Evolutionary conservation across 2,113 vertebrate genomes (phyloP), one percentile per base, ranked within the genome.

Genomic region (Himantopus leucocephalus): DNA sequence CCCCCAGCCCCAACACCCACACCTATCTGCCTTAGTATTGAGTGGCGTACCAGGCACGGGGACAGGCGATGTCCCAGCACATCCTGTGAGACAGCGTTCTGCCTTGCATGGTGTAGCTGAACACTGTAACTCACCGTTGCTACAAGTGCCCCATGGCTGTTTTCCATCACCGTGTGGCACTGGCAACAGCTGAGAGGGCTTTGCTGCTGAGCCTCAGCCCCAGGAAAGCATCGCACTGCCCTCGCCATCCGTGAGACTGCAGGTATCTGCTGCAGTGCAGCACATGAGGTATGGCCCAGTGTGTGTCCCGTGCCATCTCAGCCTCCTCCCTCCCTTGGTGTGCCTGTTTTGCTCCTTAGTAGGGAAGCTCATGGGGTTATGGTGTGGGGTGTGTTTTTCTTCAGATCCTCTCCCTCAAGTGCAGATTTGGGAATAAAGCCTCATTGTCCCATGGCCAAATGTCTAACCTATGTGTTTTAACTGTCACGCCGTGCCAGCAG

Each of bases 131-230:
- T 43, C 5, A 2, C 60, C 66, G 7, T 12, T 26, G 66, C 41
- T 43, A 1, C 41, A 7, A 41, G 60, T 56, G 30, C 32, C 16
- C 37, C 2, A 0, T 5, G 60, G 35, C 70, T 74, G 35, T 2
- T 66, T 43, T 27, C 48, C 45, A 9, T n/a, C 5, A 0, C 39
- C 1, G 7, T 12, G 4, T 0, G 2, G 68, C 63, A 60, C 59
- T 14, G 39, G 43, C 35, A 47, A 14, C 22, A 5, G 5, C 73
- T 50, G 63, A 39, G 35, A 85, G 19, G 14, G 50, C 79, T 88
- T 66, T 88, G 64, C 34, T 34, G 10, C n/a, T 9, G 52, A 75
- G 55, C 74, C 27, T 2, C 15, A 50, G 26, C 20, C 18, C 23
- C 47, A 24, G 66, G 47, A 79, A 59, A 53, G 41, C 41, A 23